Evolutionary conservation across 2,797 vertebrate species (phyloP), one percentile per base, ranked within the genome.

Genomic region (Macropus fuliginosus): DNA sequence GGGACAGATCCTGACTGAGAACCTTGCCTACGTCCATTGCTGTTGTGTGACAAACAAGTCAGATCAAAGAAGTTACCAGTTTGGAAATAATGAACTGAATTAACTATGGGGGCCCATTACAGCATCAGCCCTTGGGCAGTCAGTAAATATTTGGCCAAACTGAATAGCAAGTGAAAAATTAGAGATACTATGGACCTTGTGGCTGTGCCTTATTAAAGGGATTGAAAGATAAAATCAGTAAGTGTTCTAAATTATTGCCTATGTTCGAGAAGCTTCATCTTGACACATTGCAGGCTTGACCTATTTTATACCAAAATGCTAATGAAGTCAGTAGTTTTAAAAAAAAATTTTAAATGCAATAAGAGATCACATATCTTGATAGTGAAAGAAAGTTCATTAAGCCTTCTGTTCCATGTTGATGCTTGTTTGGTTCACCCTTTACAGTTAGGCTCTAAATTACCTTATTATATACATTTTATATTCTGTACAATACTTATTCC

Each of bases 111-210:
- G 40, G 40, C 13, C n/a, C 21, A 12, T 87, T 87, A 27, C 40
- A 27, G 21, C 3, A 4, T 50, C 74, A 87, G 9, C 40, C 9
- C 40, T 50, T 50, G 40, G 24, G 21, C 31, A 87, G 9, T 87
- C 40, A 50, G 1, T 11, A 81, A 46, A 46, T 9, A 81, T 81
- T 24, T 16, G 21, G 2, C 2, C 9, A 21, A 46, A 24, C 11
- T 21, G 66, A 96, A 29, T 93, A 55, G 3, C n/a, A 92, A 95
- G 27, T 74, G 66, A 95, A 96, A 57, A 93, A 92, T 29, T 57
- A 93, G 95, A 94, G 46, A 13, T 31, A 54, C 46, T 90, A 55
- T 34, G 92, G 12, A 46, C 74, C 5, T 24, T 91, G n/a, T 59
- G 74, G 55, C 90, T 54, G 54, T 9, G 52, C 8, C 46, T 92